Evolutionary conservation across 2,888 invertebrate species (phyloP), one percentile per base, ranked within the genome.

Genomic region (Cephus runcator): DNA sequence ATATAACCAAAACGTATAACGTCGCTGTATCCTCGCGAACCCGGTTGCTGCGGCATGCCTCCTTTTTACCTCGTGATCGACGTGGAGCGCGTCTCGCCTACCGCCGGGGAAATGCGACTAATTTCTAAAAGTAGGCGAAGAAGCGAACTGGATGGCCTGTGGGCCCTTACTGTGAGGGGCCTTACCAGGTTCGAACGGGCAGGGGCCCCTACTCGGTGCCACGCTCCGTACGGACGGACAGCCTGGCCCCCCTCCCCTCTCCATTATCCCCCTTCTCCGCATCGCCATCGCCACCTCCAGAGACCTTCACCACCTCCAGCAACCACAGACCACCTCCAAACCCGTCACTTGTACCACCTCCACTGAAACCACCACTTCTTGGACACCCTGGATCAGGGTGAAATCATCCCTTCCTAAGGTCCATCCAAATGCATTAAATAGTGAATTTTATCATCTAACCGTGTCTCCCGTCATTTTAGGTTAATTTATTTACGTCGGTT

Each of bases 91-190:
- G 56, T 56, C 56, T 71, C 71, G 71, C 71, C 71, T 71, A 71
- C 71, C 71, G 71, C 71, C 71, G 71, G 71, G 71, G 83, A 85
- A 87, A 86, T 87, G 83, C 86, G 85, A 89, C 90, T 88, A 88
- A 89, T 89, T 87, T 88, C 87, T 88, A 89, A 89, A 90, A 90
- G 89, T 88, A 89, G 89, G 86, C 87, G 86, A 86, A 86, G 89
- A 87, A 90, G 88, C 88, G 90, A 88, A 89, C 91, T 90, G 89
- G 88, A 88, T 90, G 91, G 88, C 90, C 90, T 90, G 88, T 89
- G 86, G 90, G 90, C 90, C 91, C 90, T 90, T 89, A 91, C 91
- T 91, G 91, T 85, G 88, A 85, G 87, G 90, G 88, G 90, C 88
- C 90, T 88, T 86, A 86, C 87, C 83, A 79, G 79, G 81, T 83